Evolutionary conservation across 1,140 invertebrate species (phyloP).

Genomic region (Marisa cornuarietis): DNA sequence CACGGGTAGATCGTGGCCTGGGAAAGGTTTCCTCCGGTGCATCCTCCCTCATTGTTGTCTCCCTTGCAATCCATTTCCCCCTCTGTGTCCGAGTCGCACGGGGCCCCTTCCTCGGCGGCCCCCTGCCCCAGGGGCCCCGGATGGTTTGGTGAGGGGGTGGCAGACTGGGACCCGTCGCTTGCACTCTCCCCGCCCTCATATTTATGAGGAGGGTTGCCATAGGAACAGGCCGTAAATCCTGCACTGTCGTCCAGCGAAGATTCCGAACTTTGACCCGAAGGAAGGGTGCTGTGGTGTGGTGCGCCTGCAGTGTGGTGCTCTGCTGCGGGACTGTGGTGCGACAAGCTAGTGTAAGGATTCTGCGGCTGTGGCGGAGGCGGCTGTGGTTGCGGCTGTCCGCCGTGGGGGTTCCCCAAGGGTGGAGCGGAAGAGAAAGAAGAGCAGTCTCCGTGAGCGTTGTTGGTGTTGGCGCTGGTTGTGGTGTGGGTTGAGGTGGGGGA

Average conservation of each 20-base stretch:
- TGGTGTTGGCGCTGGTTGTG: background rate
- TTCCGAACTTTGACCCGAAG: background rate
- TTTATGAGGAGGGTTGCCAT: slow-evolving; percentile 17
- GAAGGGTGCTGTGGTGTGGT: background rate
- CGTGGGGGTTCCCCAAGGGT: background rate
- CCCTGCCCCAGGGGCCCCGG: background rate
- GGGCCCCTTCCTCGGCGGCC: background rate
- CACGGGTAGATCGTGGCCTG: slow-evolving; percentile 34
- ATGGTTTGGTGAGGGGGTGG: slow-evolving; percentile 38
- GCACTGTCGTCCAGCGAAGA: background rate
- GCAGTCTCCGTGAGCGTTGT: background rate
- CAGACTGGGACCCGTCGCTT: slow-evolving; percentile 11
- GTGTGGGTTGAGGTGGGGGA: background rate
- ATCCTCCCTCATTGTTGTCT: slow-evolving; percentile 18
- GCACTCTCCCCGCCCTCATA: slow-evolving; percentile 19
- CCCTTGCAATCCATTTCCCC: slow-evolving; percentile 25
- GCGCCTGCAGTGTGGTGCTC: too few relatives aligned
- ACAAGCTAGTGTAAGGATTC: background rate
- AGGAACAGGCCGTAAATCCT: slow-evolving; percentile 21
- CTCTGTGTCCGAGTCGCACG: slow-evolving; percentile 8
- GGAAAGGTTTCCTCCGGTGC: background rate
- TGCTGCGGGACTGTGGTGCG: background rate
- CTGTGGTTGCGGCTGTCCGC: background rate
- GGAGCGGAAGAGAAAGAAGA: background rate
- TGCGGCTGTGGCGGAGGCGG: background rate